Conservation (phyloP, 2,113 vertebrate species). For the Tichodroma muraria region DNA sequence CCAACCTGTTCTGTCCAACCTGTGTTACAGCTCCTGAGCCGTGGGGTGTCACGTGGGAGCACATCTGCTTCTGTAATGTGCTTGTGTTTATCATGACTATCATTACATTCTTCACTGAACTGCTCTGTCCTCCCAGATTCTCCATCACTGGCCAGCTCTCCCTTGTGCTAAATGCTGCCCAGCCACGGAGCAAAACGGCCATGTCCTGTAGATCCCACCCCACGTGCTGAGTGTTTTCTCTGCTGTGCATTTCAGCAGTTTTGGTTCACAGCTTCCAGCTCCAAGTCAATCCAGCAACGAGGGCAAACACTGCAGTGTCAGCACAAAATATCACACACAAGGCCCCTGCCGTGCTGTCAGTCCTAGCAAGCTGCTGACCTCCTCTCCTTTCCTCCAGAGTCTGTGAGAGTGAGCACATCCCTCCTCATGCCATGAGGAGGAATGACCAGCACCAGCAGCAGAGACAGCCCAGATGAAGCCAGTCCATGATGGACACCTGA, state of each 20-base stretch:
- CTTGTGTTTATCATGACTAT: background rate
- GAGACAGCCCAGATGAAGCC: background rate
- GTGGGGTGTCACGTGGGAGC: background rate
- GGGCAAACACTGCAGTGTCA: background rate
- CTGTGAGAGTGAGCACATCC: background rate
- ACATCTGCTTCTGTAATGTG: background rate
- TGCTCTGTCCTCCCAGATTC: background rate
- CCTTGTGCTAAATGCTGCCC: background rate
- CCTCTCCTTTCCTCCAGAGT: background rate
- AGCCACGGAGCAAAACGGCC: accelerated
- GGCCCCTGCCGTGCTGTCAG: background rate
- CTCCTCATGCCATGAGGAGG: background rate
- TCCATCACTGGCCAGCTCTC: background rate
- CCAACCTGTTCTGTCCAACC: background rate
- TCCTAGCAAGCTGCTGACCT: background rate
- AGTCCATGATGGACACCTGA: background rate
- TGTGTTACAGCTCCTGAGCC: background rate
- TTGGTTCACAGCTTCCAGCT: background rate
- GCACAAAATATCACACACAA: background rate
- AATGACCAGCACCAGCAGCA: background rate
- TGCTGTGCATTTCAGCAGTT: background rate
- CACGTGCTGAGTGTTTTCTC: background rate
- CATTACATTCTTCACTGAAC: background rate
- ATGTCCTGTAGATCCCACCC: background rate
- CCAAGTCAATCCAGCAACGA: background rate